Percentiles rank a stretch among this genome's conserved stretches.
Conservation (phyloP, 2,797 vertebrate species). For the Chelon auratus region DNA sequence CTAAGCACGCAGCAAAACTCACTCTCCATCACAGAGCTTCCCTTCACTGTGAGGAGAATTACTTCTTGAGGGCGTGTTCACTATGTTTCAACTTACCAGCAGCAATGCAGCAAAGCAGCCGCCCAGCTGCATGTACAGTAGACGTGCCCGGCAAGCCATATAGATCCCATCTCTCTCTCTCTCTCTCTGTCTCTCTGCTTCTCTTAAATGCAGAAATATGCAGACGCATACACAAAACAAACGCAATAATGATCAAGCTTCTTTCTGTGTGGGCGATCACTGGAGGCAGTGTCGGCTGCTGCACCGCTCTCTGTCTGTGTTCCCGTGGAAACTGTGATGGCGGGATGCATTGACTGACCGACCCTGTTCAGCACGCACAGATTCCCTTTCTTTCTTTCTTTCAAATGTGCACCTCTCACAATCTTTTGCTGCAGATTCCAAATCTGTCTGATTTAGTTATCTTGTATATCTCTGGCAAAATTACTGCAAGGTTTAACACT, state of each 20-base stretch:
- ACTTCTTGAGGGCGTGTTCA: constrained; percentile 14
- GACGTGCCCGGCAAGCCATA: constrained; percentile 2
- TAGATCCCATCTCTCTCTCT: constrained; percentile 4
- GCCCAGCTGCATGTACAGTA: constrained; percentile 2
- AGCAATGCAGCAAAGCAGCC: constrained; percentile 25
- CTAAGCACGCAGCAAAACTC: constrained; percentile 2
- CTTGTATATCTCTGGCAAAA: neutral
- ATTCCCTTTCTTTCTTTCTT: constrained; percentile 18
- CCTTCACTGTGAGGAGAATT: neutral
- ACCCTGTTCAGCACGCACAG: constrained; percentile 64
- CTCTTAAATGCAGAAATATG: constrained; percentile 25
- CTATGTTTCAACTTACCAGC: constrained; percentile 17
- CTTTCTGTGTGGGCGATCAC: constrained; percentile 64
- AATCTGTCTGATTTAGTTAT: too few relatives aligned
- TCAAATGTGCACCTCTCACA: constrained; percentile 7
- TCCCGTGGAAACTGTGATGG: constrained; percentile 77
- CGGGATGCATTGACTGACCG: constrained; percentile 44
- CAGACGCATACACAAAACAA: constrained; percentile 21
- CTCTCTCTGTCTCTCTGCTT: neutral
- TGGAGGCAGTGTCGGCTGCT: constrained; percentile 46
- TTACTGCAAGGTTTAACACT: neutral
- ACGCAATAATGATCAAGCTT: constrained; percentile 34
- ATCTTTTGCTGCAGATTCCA: neutral
- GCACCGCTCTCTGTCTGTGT: constrained; percentile 60
- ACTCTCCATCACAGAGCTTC: constrained; percentile 12